Evolutionary conservation across 2,113 vertebrate species (phyloP), one percentile per base, ranked within the genome.

Genomic region (Nyctereutes procyonoides): DNA sequence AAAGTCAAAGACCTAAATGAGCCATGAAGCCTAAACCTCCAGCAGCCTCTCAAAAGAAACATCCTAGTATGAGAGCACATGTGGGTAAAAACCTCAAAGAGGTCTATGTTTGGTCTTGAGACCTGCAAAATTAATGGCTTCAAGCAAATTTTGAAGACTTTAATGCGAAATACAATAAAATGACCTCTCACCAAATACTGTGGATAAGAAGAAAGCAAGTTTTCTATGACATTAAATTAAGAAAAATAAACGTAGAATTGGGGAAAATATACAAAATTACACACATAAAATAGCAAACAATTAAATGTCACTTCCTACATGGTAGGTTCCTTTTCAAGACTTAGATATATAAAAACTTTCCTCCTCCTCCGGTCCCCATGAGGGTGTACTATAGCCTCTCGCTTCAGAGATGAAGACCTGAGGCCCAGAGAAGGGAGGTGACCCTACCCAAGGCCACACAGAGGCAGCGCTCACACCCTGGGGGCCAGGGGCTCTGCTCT

Each of bases 1-100:
- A 43, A 67, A 32, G 62, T 24, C 22, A 4, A 13, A 80, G 69
- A 48, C 90, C 35, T 0, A 53, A 51, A 4, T n/a, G 58, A 91
- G 24, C 32, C 82, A 12, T 5, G 24, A 35, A 28, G 51, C 32
- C 60, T 20, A 11, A 20, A 53, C 28, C 2, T 3, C 69, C 43
- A 2, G 53, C 20, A 0, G 22, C 28, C 38, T 48, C 12, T 77
- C 38, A 19, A 4, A 19, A 22, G 35, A 1, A 5, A 14, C 1
- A 0, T 12, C 84, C 24, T 2, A 0, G 17, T 2, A 20, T 1
- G 0, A 30, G 17, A 35, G 35, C 2, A 10, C 12, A 16, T 4
- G n/a, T 16, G 2, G 32, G 13, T 20, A 35, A 4, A 77, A 35
- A n/a, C 43, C 22, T 30, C 14, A 3, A 51, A 13, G n/a, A 28